phyloP scores from a whole-genome alignment of 2,113 vertebrate genomes.

The Misgurnus mizolepis region DNA sequence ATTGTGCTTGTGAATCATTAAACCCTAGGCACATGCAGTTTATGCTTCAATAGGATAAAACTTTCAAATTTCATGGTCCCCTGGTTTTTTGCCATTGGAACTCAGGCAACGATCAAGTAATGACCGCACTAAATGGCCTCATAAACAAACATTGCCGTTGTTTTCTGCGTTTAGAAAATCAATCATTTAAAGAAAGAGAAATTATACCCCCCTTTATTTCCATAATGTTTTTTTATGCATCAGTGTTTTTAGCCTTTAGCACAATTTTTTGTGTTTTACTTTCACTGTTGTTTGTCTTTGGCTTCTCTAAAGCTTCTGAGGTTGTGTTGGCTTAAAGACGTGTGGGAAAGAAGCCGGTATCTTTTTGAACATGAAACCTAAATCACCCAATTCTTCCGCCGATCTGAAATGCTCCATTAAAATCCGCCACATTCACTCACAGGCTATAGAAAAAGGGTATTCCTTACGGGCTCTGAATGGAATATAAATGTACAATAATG shows the following conservation, averaged over 20 bases:
- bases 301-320: slow-evolving; percentile 30
- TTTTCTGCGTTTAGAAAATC: slow-evolving; percentile 53
- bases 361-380: slow-evolving; percentile 1
- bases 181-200: slow-evolving; percentile 43
- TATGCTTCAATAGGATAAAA: slow-evolving; percentile 29
- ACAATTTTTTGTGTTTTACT: neutral
- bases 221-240: neutral
- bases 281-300: neutral
- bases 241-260: slow-evolving; percentile 14
- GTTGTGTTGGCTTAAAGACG: slow-evolving; percentile 42
- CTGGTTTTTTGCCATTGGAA: slow-evolving; percentile 28
- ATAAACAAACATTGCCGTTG: slow-evolving; percentile 26
- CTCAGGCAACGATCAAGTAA: slow-evolving; percentile 28
- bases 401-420: slow-evolving; percentile 43
- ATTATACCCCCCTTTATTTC: neutral
- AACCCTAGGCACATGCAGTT: slow-evolving; percentile 3
- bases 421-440: slow-evolving; percentile 31
- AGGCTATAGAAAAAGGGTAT: slow-evolving; percentile 46
- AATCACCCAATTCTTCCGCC: slow-evolving; percentile 57
- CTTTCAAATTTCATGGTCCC: slow-evolving; percentile 42
- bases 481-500: slow-evolving; percentile 57
- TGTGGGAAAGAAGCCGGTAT: slow-evolving; percentile 34
- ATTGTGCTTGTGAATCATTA: neutral
- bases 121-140: slow-evolving; percentile 18
- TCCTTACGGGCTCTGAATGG: slow-evolving; percentile 40